A percentile compares a stretch with the other conserved stretches of the same genome.
These are phyloP conservation scores for Allolobophora icterica DNA, from an alignment of 2,888 invertebrate genomes.

Conservation along the genomic window DNA sequence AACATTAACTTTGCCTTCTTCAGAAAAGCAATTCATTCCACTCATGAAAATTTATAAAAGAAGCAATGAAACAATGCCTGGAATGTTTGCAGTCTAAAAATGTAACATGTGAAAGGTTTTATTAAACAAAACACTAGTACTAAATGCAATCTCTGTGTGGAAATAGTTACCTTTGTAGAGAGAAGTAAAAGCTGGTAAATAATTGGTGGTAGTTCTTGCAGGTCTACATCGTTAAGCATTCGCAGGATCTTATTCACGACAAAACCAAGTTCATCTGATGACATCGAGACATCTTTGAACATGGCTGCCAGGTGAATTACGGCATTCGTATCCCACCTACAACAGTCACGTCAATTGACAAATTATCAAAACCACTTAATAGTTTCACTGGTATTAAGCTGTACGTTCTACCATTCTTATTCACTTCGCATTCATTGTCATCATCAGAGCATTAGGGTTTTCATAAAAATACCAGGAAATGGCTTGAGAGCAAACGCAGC, in stretches of 20 bases:
- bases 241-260: conserved; percentile 61
- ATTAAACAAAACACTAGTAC: conserved; percentile 12
- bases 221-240: conserved; percentile 58
- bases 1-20: too few species aligned
- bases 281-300: conserved; percentile 61
- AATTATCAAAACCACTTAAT: not conserved
- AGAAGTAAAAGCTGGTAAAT: conserved; percentile 64
- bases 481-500: not conserved
- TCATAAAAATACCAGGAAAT: not conserved
- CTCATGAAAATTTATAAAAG: not conserved
- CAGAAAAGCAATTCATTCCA: not conserved
- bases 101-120: not conserved
- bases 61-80: not conserved
- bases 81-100: not conserved
- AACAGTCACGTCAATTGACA: not conserved
- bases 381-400: not conserved
- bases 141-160: not conserved
- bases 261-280: conserved; percentile 60
- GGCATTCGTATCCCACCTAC: conserved; percentile 58
- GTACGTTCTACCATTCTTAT: not conserved
- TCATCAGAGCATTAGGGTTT: too few species aligned
- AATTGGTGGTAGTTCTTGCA: conserved; percentile 63
- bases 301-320: conserved; percentile 60
- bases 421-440: not conserved
- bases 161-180: conserved; percentile 58